These are phyloP conservation scores for Cololabis saira DNA, from an alignment of 2,113 vertebrate genomes.

Conservation along the genomic window DNA sequence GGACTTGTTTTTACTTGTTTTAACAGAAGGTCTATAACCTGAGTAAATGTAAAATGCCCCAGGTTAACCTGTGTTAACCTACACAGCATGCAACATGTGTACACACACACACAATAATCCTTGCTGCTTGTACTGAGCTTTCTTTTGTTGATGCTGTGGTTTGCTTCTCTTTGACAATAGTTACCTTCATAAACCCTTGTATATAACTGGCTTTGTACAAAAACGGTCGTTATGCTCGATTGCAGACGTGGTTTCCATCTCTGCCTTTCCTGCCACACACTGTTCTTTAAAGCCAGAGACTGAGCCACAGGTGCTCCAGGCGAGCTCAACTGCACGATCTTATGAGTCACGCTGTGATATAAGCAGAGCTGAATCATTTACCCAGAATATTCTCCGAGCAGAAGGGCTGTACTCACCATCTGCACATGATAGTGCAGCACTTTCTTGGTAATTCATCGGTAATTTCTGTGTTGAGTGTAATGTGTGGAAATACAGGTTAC, in stretches of 20 bases:
- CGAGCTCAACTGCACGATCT: constrained; percentile 14
- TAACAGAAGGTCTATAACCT: constrained; percentile 49
- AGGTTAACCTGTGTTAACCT: constrained; percentile 10
- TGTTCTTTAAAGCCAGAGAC: constrained; percentile 9
- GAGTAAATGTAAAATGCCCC: constrained; percentile 38
- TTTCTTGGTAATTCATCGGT: no score
- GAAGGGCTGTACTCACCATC: neutral
- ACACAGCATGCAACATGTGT: constrained; percentile 11
- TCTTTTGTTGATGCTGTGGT: constrained; percentile 30
- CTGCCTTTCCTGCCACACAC: constrained; percentile 8
- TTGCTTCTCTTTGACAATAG: constrained; percentile 30
- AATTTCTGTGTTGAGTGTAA: no score
- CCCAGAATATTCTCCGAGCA: constrained; percentile 6
- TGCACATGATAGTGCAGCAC: neutral
- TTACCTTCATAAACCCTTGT: constrained; percentile 22
- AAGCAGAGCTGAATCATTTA: constrained; percentile 34
- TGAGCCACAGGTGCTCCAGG: constrained; percentile 62
- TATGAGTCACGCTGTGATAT: constrained; percentile 57
- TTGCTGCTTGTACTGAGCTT: constrained; percentile 11
- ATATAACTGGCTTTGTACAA: constrained; percentile 30
- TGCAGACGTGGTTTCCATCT: constrained; percentile 48
- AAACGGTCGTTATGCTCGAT: constrained; percentile 48
- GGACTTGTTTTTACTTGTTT: constrained; percentile 1
- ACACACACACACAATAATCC: constrained; percentile 26
- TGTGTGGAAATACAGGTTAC: no score